Percentiles rank a stretch among this genome's conserved stretches.
These are phyloP conservation scores for Micromesistius poutassou DNA, from an alignment of 2,797 vertebrate species.

Conservation along the genomic window DNA sequence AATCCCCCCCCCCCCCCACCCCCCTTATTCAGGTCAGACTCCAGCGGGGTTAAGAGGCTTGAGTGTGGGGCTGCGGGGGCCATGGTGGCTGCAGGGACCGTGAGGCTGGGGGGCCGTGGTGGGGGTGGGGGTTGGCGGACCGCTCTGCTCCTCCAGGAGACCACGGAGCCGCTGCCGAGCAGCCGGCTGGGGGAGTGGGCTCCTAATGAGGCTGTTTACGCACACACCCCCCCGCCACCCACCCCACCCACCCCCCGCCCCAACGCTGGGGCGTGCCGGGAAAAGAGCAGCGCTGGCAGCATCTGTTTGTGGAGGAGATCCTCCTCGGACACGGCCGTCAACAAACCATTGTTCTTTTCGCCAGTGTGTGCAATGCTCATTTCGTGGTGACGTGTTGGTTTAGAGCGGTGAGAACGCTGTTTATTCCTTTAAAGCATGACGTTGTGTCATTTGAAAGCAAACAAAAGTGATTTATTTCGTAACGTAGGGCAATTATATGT, in stretches of 20 bases:
- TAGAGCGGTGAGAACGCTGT: too few relatives aligned
- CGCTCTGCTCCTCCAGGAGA: not conserved
- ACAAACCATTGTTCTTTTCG: not conserved
- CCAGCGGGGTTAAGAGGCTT: constrained; percentile 65
- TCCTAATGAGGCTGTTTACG: constrained; percentile 1
- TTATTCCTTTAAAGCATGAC: not conserved
- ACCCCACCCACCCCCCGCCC: too few relatives aligned
- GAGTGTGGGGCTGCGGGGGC: constrained; percentile 43
- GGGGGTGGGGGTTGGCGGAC: too few relatives aligned
- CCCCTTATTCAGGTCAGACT: constrained; percentile 69
- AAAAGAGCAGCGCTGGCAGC: not conserved
- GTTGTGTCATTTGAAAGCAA: not conserved
- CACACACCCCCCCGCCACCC: not conserved
- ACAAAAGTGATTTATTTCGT: not conserved
- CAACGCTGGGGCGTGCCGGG: not conserved
- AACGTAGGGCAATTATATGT: too few relatives aligned
- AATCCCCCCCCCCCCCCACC: too few relatives aligned
- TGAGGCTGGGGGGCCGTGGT: not conserved
- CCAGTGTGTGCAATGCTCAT: not conserved
- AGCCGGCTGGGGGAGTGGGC: not conserved
- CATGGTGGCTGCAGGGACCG: too few relatives aligned
- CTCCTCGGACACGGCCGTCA: not conserved
- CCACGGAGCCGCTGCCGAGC: not conserved
- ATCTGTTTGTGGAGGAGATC: not conserved
- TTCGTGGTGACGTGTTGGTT: not conserved